Percentiles rank a stretch among this genome's conserved stretches.
phyloP scores from a whole-genome alignment of 2,797 vertebrate genomes.

The Lacerta bilineata region DNA sequence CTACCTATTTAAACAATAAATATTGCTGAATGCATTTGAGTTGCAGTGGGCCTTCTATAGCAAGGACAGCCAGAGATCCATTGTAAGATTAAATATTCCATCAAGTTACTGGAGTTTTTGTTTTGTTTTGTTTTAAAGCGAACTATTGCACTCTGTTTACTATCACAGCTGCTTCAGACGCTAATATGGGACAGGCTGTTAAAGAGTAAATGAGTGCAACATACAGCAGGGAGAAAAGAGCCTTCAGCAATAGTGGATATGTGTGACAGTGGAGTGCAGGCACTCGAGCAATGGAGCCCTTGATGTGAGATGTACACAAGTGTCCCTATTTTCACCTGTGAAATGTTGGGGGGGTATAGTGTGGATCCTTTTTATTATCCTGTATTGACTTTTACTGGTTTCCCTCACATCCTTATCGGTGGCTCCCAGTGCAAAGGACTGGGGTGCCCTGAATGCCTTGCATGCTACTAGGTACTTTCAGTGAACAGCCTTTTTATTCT shows the following conservation, averaged over 20 bases:
- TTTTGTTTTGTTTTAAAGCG: neutral
- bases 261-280: neutral
- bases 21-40: neutral
- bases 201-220: neutral
- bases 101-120: neutral
- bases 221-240: neutral
- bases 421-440: neutral
- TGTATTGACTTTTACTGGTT: neutral
- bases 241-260: too few species aligned
- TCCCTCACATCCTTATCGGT: neutral
- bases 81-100: neutral
- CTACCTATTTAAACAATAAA: neutral
- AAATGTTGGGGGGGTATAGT: neutral
- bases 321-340: neutral
- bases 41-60: neutral
- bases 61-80: neutral
- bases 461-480: neutral
- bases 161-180: slow-evolving; percentile 20
- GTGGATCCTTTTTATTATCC: neutral
- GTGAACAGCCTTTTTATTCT: neutral
- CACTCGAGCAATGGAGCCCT: neutral
- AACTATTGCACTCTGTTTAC: neutral
- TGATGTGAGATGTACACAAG: neutral
- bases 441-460: too few species aligned
- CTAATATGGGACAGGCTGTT: neutral